Conservation (phyloP, 2,113 vertebrate species). For the Numenius arquata region DNA sequence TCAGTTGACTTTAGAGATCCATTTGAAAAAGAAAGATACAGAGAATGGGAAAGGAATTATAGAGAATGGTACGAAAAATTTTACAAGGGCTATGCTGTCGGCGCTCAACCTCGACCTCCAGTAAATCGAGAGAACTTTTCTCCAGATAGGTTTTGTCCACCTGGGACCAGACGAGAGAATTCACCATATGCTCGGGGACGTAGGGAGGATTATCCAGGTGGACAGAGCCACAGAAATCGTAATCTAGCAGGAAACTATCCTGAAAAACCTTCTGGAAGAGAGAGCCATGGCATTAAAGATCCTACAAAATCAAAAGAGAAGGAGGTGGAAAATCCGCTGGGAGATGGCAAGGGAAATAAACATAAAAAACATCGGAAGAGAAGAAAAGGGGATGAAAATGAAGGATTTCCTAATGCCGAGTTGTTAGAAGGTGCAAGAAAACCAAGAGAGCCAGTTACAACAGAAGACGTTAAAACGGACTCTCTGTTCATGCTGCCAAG, state of each 20-base stretch:
- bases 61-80: conserved; percentile 95
- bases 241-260: conserved; percentile 71
- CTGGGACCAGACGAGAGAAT: conserved; percentile 78
- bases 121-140: conserved; percentile 77
- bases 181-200: conserved; percentile 82
- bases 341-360: conserved; percentile 75
- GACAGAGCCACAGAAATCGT: conserved; percentile 74
- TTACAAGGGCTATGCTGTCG: conserved; percentile 83
- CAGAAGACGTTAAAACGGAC: conserved; percentile 78
- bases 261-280: conserved; percentile 76
- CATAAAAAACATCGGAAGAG: conserved; percentile 87
- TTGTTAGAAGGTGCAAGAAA: conserved; percentile 74
- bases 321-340: conserved; percentile 64
- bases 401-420: conserved; percentile 74
- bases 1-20: conserved; percentile 82
- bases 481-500: conserved; percentile 71
- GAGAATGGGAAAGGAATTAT: conserved; percentile 91
- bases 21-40: conserved; percentile 85
- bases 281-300: conserved; percentile 77
- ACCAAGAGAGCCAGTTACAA: conserved; percentile 60
- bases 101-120: conserved; percentile 76
- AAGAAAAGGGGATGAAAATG: conserved; percentile 87
- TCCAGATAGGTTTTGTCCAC: conserved; percentile 75
- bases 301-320: conserved; percentile 74
- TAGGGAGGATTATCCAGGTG: conserved; percentile 72